Evolutionary conservation across 2,113 vertebrate species (phyloP).

Genomic region (Heterochromis multidens): DNA sequence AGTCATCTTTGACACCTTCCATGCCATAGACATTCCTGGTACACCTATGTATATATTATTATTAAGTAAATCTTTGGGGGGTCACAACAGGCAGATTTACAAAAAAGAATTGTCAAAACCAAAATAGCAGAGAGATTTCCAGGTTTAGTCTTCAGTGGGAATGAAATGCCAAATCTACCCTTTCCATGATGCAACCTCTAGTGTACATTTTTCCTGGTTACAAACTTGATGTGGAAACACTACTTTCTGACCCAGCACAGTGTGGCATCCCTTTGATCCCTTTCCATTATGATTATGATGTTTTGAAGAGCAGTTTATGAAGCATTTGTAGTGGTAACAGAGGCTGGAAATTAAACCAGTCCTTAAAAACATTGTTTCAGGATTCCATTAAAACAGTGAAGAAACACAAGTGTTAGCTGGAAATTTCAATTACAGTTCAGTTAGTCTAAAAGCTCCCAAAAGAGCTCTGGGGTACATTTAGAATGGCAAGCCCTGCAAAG

Average conservation of each 20-base stretch:
- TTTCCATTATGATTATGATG: neutral
- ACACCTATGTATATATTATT: neutral
- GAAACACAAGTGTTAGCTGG: neutral
- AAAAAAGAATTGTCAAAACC: neutral
- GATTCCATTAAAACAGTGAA: neutral
- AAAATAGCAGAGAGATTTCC: neutral
- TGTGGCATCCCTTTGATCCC: neutral
- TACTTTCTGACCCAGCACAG: neutral
- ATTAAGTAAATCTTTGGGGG: neutral
- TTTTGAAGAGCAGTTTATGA: neutral
- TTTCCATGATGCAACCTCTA: neutral
- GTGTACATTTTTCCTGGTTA: neutral
- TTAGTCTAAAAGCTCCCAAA: slow-evolving; percentile 2
- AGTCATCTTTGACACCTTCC: no score
- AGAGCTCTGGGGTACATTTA: slow-evolving; percentile 2
- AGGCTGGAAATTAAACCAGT: neutral
- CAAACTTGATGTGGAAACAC: neutral
- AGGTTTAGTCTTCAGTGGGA: neutral
- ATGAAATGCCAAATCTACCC: neutral
- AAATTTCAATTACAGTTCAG: slow-evolving; percentile 7
- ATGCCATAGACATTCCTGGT: neutral
- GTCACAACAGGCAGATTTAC: neutral
- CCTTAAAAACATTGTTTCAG: neutral
- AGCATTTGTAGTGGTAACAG: neutral
- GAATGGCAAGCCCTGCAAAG: neutral